Percentiles rank a stretch among this genome's conserved stretches.
phyloP scores from a whole-genome alignment of 2,113 vertebrate genomes.

The Hemichromis elongatus region DNA sequence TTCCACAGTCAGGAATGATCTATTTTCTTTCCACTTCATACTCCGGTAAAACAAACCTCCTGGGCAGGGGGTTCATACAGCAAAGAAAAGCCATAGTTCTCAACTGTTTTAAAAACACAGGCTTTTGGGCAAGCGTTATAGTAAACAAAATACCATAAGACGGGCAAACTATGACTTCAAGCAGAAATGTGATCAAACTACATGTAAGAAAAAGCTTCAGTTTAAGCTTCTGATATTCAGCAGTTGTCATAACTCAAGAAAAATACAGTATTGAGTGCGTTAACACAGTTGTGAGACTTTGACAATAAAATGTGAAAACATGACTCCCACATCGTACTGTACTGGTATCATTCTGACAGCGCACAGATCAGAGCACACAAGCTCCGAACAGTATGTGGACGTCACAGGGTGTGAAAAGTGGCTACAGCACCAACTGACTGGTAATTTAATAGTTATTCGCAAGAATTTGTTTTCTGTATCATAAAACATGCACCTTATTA shows the following conservation, averaged over 20 bases:
- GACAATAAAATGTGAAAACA: background rate
- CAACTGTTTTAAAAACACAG: background rate
- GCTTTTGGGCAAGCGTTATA: background rate
- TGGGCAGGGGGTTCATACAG: no score
- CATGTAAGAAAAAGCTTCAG: background rate
- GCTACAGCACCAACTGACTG: background rate
- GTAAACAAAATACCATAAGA: background rate
- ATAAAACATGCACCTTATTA: background rate
- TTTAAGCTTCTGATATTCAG: background rate
- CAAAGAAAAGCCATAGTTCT: background rate
- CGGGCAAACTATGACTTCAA: background rate
- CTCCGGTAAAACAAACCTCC: background rate
- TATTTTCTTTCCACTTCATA: background rate
- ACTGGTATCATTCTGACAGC: background rate
- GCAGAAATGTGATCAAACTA: background rate
- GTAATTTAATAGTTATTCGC: background rate
- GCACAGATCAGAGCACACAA: background rate
- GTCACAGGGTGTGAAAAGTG: background rate
- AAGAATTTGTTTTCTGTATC: background rate
- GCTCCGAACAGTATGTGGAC: background rate
- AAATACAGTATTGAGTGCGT: no score
- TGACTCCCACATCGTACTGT: background rate
- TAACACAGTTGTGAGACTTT: background rate
- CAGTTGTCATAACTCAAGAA: background rate
- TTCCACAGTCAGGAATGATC: background rate